Conservation (phyloP, 2,888 invertebrate species). For the Rhagium mordax region DNA sequence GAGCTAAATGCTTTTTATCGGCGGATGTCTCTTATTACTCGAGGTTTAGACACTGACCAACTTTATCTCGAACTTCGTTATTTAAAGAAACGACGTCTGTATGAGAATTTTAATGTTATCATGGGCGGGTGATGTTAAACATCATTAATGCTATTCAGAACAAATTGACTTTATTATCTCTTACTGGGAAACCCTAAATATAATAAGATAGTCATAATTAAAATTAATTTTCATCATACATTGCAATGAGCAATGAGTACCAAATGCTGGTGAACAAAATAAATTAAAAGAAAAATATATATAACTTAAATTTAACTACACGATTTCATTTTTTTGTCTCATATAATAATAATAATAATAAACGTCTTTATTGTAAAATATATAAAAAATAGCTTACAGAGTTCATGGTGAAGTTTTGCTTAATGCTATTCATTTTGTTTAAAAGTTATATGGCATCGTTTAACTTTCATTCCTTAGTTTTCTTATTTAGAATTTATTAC, state of each 20-base stretch:
- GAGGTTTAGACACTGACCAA: slow-evolving; percentile 35
- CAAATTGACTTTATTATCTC: not conserved
- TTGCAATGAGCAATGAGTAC: not conserved
- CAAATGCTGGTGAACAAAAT: no score
- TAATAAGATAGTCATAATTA: not conserved
- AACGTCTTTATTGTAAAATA: no score
- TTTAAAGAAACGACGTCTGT: slow-evolving; percentile 21
- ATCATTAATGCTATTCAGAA: not conserved
- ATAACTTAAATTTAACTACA: no score
- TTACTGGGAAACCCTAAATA: not conserved
- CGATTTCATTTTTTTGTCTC: no score
- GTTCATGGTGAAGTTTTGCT: no score
- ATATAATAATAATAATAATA: no score
- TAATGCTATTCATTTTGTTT: no score
- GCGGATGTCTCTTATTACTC: slow-evolving; percentile 15
- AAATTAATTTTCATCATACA: not conserved
- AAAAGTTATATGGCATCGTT: no score
- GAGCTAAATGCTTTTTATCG: not conserved
- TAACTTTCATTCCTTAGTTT: no score
- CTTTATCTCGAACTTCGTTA: slow-evolving; percentile 34
- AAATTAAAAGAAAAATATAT: no score
- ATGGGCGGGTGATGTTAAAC: not conserved
- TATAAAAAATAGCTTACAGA: no score
- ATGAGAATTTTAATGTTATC: slow-evolving; percentile 11
- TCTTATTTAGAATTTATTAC: no score